These are phyloP conservation scores for Oophaga sylvatica DNA, from an alignment of 2,797 vertebrate species.

Conservation along the genomic window DNA sequence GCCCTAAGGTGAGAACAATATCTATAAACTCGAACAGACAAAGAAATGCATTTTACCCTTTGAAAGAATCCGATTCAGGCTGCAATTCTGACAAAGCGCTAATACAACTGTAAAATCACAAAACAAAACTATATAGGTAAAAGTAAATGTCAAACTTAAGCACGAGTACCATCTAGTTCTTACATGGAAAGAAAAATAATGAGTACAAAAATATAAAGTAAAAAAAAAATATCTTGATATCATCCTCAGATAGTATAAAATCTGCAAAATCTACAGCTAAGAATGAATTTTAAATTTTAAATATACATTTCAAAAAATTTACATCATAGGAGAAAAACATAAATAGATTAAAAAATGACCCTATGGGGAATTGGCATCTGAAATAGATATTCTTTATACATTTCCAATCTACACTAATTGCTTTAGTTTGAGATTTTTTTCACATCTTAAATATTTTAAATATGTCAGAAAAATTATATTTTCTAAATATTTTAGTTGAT, in stretches of 20 bases:
- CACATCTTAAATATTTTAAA: too few relatives aligned
- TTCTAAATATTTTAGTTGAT: too few relatives aligned
- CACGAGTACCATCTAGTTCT: not conserved
- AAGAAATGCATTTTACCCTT: conserved; percentile 70
- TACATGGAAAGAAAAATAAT: not conserved
- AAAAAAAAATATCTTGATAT: not conserved
- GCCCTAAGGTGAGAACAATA: conserved; percentile 79
- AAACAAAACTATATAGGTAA: not conserved
- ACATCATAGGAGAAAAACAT: too few relatives aligned
- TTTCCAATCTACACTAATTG: too few relatives aligned
- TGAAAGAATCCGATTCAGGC: conserved; percentile 19
- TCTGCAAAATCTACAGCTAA: too few relatives aligned
- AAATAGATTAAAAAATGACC: too few relatives aligned
- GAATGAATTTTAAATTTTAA: too few relatives aligned
- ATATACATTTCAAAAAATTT: too few relatives aligned
- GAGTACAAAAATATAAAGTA: not conserved
- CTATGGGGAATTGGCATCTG: too few relatives aligned
- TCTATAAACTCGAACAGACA: conserved; percentile 80
- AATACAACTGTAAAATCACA: not conserved
- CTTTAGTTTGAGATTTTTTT: too few relatives aligned
- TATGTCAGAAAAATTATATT: too few relatives aligned
- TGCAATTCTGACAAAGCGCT: not conserved
- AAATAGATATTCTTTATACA: too few relatives aligned
- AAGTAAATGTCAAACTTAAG: not conserved
- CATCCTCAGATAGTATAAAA: not conserved